These are phyloP conservation scores for Hydropsyche tenuis DNA, from an alignment of 1,140 invertebrate species.

Conservation along the genomic window DNA sequence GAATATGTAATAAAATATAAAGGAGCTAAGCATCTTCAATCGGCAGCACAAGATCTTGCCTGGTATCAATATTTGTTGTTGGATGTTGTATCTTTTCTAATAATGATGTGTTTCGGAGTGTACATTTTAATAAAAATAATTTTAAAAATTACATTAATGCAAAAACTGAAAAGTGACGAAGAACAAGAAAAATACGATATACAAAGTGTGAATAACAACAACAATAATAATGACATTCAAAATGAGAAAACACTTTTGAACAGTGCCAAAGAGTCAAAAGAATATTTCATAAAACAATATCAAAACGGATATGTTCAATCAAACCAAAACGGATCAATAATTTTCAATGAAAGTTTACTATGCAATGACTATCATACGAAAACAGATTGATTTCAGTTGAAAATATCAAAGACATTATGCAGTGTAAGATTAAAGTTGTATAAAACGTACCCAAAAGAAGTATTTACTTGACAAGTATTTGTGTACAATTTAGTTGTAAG, in stretches of 20 bases:
- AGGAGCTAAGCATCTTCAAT: slow-evolving; percentile 64
- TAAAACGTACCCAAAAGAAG: not conserved
- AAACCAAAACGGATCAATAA: slow-evolving; percentile 3
- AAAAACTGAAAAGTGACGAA: not conserved
- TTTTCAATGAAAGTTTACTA: not conserved
- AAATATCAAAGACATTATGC: not conserved
- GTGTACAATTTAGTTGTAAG: not conserved
- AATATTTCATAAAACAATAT: slow-evolving; percentile 30
- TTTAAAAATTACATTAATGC: not conserved
- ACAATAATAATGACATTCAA: slow-evolving; percentile 41
- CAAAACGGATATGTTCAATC: slow-evolving; percentile 28
- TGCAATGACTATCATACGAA: not conserved
- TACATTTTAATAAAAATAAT: not conserved
- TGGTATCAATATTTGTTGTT: slow-evolving; percentile 66
- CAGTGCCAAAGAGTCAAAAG: slow-evolving; percentile 36
- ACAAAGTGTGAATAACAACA: slow-evolving; percentile 38
- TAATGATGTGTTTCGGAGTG: slow-evolving; percentile 9
- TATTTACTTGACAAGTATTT: slow-evolving; percentile 8
- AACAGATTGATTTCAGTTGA: not conserved
- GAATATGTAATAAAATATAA: slow-evolving; percentile 66
- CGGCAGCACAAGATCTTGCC: slow-evolving; percentile 61
- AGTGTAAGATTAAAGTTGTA: slow-evolving; percentile 13
- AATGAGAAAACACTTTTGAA: slow-evolving; percentile 31
- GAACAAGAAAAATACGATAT: not conserved
- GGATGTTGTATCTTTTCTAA: slow-evolving; percentile 57